A percentile compares a stretch with the other conserved stretches of the same genome.
These are phyloP conservation scores for Drosophila falleni DNA, from an alignment of 2,888 invertebrate genomes.

Conservation along the genomic window DNA sequence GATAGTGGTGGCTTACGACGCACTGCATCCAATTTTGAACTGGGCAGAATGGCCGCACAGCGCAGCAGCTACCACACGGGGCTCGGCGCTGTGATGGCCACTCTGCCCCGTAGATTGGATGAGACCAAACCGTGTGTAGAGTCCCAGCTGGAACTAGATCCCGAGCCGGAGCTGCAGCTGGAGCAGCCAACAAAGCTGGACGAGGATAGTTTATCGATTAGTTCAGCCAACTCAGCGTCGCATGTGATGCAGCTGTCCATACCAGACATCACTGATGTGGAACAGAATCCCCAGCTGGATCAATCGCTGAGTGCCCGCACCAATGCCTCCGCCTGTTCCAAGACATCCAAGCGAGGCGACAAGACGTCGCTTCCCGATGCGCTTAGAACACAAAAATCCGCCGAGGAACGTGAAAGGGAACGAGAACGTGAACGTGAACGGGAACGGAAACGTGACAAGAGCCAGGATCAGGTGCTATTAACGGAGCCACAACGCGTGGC, in stretches of 20 bases:
- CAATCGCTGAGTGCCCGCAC: constrained; percentile 48
- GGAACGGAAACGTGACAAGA: background rate
- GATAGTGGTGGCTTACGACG: constrained; percentile 39
- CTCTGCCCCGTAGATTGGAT: background rate
- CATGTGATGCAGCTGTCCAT: constrained; percentile 51
- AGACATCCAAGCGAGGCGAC: background rate
- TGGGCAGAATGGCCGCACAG: constrained; percentile 50
- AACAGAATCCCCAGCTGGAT: constrained; percentile 48
- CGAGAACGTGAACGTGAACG: background rate
- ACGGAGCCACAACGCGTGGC: constrained; percentile 43
- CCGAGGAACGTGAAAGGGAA: background rate
- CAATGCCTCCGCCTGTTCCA: constrained; percentile 24
- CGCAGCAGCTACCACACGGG: constrained; percentile 39
- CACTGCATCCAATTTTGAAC: constrained; percentile 77
- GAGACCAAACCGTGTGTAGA: background rate
- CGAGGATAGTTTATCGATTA: background rate
- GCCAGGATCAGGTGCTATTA: constrained; percentile 22
- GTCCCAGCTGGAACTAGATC: background rate
- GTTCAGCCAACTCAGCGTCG: background rate
- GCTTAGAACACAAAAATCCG: background rate
- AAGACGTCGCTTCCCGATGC: background rate
- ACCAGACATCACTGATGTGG: constrained; percentile 64
- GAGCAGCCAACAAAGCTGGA: background rate
- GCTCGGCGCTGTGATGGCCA: constrained; percentile 15
- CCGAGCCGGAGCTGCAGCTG: background rate